phyloP scores from a whole-genome alignment of 2,888 invertebrate species.

The Halictus quadricinctus region DNA sequence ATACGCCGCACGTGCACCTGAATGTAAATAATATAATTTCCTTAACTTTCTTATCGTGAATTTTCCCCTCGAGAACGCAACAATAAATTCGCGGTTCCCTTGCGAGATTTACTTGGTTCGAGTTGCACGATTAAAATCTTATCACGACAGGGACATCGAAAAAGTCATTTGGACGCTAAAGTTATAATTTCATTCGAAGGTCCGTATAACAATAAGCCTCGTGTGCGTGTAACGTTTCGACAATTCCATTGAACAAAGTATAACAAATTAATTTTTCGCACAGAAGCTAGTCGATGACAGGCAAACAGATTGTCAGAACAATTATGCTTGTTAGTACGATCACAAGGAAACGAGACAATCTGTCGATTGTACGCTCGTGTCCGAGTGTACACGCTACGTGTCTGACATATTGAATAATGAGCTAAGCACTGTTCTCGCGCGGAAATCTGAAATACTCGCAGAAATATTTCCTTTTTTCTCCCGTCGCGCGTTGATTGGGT shows the following conservation, averaged over 20 bases:
- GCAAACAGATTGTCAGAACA: not conserved
- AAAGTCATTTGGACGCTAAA: not conserved
- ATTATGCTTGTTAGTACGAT: conserved; percentile 30
- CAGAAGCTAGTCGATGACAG: not conserved
- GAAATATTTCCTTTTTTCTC: conserved; percentile 11
- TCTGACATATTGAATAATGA: conserved; percentile 53
- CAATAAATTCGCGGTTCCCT: conserved; percentile 23
- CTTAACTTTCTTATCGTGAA: conserved; percentile 36
- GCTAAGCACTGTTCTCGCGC: conserved; percentile 53
- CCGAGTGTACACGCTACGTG: conserved; percentile 32
- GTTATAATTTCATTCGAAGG: too few relatives aligned
- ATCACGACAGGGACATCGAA: too few relatives aligned
- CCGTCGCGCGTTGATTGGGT: conserved; percentile 28
- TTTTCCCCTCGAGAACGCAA: conserved; percentile 9
- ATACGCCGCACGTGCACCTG: not conserved
- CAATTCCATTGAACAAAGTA: not conserved
- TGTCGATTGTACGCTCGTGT: too few relatives aligned
- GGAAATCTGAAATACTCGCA: conserved; percentile 58
- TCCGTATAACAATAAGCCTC: too few relatives aligned
- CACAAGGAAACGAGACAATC: conserved; percentile 61
- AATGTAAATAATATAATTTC: conserved; percentile 50
- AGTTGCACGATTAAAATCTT: not conserved
- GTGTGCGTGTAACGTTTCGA: too few relatives aligned
- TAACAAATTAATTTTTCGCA: not conserved
- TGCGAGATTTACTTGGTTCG: not conserved